A percentile compares a stretch with the other conserved stretches of the same genome.
These are phyloP conservation scores for Cherax quadricarinatus DNA, from an alignment of 1,140 invertebrate species.

Conservation along the genomic window DNA sequence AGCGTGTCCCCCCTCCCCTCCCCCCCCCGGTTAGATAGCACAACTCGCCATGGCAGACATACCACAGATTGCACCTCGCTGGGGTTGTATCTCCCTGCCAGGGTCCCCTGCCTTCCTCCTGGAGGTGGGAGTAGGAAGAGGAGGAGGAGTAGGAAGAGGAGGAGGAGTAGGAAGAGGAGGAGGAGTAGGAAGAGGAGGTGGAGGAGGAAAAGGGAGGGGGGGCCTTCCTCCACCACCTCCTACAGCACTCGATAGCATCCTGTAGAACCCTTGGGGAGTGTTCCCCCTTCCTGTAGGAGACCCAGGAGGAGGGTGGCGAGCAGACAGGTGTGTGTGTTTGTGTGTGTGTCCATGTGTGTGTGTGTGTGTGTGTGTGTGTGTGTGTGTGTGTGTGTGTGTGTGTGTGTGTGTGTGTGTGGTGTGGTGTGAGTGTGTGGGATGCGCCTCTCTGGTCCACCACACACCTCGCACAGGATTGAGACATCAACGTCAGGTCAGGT, in stretches of 20 bases:
- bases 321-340: not conserved
- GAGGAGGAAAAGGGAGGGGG: too few relatives aligned
- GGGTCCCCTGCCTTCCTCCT: not conserved
- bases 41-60: constrained; percentile 47
- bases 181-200: too few relatives aligned
- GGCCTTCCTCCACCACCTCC: not conserved
- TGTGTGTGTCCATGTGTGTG: too few relatives aligned
- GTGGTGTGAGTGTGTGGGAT: not conserved
- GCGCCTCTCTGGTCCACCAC: constrained; percentile 37
- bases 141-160: too few relatives aligned
- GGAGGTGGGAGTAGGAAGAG: too few relatives aligned
- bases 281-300: not conserved
- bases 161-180: too few relatives aligned
- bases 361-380: too few relatives aligned
- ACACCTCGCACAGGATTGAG: constrained; percentile 68
- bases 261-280: not conserved
- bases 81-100: constrained; percentile 3
- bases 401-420: not conserved
- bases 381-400: too few relatives aligned
- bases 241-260: not conserved
- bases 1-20: not conserved
- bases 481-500: constrained; percentile 72
- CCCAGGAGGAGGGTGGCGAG: not conserved
- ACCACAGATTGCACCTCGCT: constrained; percentile 37
- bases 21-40: constrained; percentile 40